Percentiles rank a stretch among this genome's conserved stretches.
Evolutionary conservation across 1,140 invertebrate species (phyloP).

Genomic region (Pemphigus obesinymphae): DNA sequence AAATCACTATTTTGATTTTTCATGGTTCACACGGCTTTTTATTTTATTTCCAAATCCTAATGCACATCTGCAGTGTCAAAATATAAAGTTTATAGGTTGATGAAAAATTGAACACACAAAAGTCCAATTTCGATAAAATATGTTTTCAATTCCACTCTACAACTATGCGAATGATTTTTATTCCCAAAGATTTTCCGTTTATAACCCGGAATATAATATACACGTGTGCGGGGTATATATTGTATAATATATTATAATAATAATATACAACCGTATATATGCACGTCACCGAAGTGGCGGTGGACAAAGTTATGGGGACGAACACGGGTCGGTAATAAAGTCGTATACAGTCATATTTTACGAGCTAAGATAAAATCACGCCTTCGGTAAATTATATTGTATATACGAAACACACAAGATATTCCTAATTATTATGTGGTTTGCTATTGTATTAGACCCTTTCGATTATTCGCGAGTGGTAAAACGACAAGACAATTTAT

Average conservation of each 20-base stretch:
- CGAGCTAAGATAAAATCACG: neutral
- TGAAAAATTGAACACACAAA: no score
- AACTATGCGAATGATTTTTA: no score
- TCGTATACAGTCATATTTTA: slow-evolving; percentile 20
- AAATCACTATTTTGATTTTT: no score
- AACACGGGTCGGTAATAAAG: slow-evolving; percentile 14
- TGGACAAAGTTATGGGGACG: neutral
- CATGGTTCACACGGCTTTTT: no score
- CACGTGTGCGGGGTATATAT: neutral
- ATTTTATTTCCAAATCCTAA: no score
- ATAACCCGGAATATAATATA: no score
- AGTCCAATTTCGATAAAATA: no score
- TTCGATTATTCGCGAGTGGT: slow-evolving; percentile 26
- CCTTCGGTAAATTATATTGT: neutral
- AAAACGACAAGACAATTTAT: neutral
- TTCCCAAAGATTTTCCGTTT: no score
- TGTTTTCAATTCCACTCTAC: no score
- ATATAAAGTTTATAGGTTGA: no score
- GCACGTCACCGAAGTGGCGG: neutral
- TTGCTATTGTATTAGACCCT: slow-evolving; percentile 2
- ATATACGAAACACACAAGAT: neutral
- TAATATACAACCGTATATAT: neutral
- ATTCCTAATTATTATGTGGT: slow-evolving; percentile 24
- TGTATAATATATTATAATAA: no score
- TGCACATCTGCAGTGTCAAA: no score